These are phyloP conservation scores for Papilio aristodemus DNA, from an alignment of 1,140 invertebrate species.

Conservation along the genomic window DNA sequence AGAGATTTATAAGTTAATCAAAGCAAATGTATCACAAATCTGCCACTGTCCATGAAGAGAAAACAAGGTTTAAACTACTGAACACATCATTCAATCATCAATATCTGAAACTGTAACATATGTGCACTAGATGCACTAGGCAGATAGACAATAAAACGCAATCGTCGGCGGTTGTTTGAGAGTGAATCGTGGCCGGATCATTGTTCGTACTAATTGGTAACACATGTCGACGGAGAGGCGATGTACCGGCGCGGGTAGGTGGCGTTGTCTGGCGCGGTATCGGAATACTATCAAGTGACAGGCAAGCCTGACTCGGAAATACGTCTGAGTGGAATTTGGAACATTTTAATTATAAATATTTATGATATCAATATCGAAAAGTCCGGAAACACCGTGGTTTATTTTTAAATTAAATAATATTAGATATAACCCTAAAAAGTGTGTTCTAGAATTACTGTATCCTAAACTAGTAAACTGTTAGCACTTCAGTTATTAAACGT, in stretches of 20 bases:
- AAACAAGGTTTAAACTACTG: neutral
- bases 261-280: constrained; percentile 12
- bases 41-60: neutral
- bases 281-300: constrained; percentile 22
- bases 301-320: neutral
- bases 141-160: constrained; percentile 69
- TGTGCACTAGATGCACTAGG: constrained; percentile 55
- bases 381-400: too few relatives aligned
- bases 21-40: too few relatives aligned
- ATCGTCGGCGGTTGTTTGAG: constrained; percentile 61
- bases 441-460: too few relatives aligned
- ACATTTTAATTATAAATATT: neutral
- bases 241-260: neutral
- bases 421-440: too few relatives aligned
- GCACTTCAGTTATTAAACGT: too few relatives aligned
- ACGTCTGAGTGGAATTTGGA: neutral
- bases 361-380: neutral
- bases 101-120: neutral
- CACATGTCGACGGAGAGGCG: constrained; percentile 50
- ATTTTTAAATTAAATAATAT: too few relatives aligned
- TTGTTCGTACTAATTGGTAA: constrained; percentile 65
- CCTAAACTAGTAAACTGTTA: too few relatives aligned
- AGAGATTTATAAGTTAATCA: too few relatives aligned
- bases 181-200: constrained; percentile 46
- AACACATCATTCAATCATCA: neutral